These are phyloP conservation scores for Ricordea florida DNA, from an alignment of 92 coral and sea anemone genomes.

Conservation along the genomic window DNA sequence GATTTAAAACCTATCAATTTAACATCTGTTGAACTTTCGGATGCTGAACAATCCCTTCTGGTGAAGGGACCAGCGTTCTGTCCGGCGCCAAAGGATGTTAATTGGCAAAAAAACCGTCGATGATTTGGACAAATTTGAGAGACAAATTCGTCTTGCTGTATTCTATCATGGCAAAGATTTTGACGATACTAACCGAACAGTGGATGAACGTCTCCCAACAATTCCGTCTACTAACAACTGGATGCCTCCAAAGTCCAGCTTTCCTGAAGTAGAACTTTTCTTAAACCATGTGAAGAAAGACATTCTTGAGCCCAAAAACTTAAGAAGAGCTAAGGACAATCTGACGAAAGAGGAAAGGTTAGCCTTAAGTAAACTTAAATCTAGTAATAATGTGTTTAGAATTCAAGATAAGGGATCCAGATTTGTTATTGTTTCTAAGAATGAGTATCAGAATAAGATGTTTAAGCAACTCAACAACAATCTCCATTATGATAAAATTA, in stretches of 20 bases:
- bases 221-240: not conserved
- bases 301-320: too few relatives aligned
- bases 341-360: too few relatives aligned
- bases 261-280: constrained; percentile 20
- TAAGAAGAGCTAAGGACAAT: too few relatives aligned
- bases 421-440: too few relatives aligned
- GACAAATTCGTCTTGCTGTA: constrained; percentile 22
- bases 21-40: not conserved
- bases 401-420: too few relatives aligned
- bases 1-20: constrained; percentile 1
- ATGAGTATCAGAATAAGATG: too few relatives aligned
- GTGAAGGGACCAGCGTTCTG: constrained; percentile 21
- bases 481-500: too few relatives aligned
- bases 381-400: too few relatives aligned
- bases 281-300: too few relatives aligned
- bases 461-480: too few relatives aligned
- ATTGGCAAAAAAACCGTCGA: not conserved
- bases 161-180: not conserved
- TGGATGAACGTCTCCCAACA: not conserved
- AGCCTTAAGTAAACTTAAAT: too few relatives aligned
- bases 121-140: constrained; percentile 9
- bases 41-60: not conserved
- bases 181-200: not conserved
- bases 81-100: constrained; percentile 7
- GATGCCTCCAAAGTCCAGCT: constrained; percentile 5